A percentile compares a stretch with the other conserved stretches of the same genome.
Conservation (phyloP, 1,140 invertebrate genomes). For the Drosophila gunungcola region DNA sequence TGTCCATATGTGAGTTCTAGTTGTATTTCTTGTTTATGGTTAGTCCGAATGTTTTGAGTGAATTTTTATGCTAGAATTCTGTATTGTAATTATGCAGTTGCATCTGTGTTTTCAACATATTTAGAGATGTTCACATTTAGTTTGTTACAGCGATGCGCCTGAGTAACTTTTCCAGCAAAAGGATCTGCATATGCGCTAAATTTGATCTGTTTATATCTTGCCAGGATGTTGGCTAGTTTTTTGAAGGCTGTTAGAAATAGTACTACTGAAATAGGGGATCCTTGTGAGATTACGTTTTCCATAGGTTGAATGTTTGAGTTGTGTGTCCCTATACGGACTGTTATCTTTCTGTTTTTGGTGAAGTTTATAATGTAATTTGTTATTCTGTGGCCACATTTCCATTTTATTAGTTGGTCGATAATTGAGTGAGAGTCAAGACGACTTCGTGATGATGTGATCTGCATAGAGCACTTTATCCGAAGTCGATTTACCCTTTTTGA, state of each 20-base stretch:
- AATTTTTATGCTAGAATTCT: neutral
- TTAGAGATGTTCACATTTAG: neutral
- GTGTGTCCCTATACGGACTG: conserved; percentile 6
- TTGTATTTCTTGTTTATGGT: conserved; percentile 2
- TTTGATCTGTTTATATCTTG: conserved; percentile 2
- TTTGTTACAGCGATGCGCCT: neutral
- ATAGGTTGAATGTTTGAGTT: neutral
- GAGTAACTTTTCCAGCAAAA: neutral
- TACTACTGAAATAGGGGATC: no score
- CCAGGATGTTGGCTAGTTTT: conserved; percentile 4
- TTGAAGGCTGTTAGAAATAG: conserved; percentile 2
- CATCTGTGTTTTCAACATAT: conserved; percentile 1
- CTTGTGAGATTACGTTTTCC: no score
- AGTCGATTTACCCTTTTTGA: no score
- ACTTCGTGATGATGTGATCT: no score
- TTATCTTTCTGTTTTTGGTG: conserved; percentile 5
- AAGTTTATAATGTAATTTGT: no score
- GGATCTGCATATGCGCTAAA: conserved; percentile 3
- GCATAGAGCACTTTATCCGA: no score
- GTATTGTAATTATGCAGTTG: neutral
- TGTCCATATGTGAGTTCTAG: neutral
- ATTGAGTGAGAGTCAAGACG: no score
- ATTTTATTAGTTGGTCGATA: neutral
- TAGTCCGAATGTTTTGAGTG: conserved; percentile 1
- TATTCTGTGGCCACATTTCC: neutral